These are phyloP conservation scores for Periphyllus acericola DNA, from an alignment of 2,888 invertebrate species.

Conservation along the genomic window DNA sequence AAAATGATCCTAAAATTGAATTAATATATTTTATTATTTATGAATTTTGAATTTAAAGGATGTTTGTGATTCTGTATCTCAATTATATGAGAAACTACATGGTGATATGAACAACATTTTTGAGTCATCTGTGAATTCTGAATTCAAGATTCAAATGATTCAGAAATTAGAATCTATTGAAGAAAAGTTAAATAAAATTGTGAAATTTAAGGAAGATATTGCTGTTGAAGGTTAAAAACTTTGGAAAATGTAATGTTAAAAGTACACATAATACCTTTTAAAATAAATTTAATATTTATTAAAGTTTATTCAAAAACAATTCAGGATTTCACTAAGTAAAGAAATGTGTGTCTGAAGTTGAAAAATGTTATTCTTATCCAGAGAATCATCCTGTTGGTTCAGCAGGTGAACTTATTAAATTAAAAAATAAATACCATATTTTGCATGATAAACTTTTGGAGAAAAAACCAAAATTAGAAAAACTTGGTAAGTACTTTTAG, in stretches of 20 bases:
- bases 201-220: constrained; percentile 53
- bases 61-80: constrained; percentile 59
- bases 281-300: neutral
- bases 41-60: constrained; percentile 37
- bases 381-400: constrained; percentile 42
- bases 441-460: constrained; percentile 56
- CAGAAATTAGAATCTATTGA: constrained; percentile 43
- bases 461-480: constrained; percentile 52
- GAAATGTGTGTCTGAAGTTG: constrained; percentile 59
- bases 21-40: neutral
- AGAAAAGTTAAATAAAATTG: constrained; percentile 45
- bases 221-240: constrained; percentile 47
- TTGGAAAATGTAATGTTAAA: constrained; percentile 45
- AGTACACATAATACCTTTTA: neutral
- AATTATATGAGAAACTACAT: constrained; percentile 50
- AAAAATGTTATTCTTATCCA: constrained; percentile 52
- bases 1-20: neutral
- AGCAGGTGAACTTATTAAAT: constrained; percentile 54
- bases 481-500: constrained; percentile 47
- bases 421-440: constrained; percentile 52
- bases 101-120: constrained; percentile 52
- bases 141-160: constrained; percentile 45
- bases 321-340: constrained; percentile 40
- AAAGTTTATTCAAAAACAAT: neutral
- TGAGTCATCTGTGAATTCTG: constrained; percentile 43